Percentiles rank a stretch among this genome's conserved stretches.
Evolutionary conservation across 1,140 invertebrate genomes (phyloP).

Genomic region (Anastrepha ludens): DNA sequence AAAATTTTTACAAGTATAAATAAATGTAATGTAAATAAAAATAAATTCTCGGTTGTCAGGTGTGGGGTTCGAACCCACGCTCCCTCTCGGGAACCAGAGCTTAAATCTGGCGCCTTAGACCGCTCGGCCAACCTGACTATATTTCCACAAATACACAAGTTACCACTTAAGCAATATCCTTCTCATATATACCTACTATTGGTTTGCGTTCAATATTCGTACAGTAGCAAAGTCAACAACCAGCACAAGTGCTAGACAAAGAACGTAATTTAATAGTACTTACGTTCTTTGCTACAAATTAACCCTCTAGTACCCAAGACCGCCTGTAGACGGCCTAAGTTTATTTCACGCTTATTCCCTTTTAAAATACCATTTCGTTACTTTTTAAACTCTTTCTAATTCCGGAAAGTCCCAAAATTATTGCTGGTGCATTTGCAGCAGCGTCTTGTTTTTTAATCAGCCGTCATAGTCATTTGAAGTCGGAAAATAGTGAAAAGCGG

Average conservation of each 20-base stretch:
- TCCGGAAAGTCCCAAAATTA: no score
- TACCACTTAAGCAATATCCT: background rate
- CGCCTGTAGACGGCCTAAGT: no score
- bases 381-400: no score
- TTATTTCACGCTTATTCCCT: no score
- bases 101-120: constrained; percentile 85
- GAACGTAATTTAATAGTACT: background rate
- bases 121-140: constrained; percentile 81
- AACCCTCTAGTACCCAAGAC: no score
- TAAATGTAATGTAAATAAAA: background rate
- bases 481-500: no score
- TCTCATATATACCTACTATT: background rate
- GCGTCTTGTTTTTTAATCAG: no score
- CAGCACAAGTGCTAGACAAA: background rate
- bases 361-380: no score
- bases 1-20: no score
- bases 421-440: no score
- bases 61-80: constrained; percentile 86
- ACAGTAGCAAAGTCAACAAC: background rate
- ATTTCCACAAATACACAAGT: background rate
- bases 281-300: background rate
- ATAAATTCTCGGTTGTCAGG: constrained; percentile 76
- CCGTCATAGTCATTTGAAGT: no score
- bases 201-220: background rate
- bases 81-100: constrained; percentile 83